phyloP scores from a whole-genome alignment of 2,888 invertebrate species.

The Pocota personata region DNA sequence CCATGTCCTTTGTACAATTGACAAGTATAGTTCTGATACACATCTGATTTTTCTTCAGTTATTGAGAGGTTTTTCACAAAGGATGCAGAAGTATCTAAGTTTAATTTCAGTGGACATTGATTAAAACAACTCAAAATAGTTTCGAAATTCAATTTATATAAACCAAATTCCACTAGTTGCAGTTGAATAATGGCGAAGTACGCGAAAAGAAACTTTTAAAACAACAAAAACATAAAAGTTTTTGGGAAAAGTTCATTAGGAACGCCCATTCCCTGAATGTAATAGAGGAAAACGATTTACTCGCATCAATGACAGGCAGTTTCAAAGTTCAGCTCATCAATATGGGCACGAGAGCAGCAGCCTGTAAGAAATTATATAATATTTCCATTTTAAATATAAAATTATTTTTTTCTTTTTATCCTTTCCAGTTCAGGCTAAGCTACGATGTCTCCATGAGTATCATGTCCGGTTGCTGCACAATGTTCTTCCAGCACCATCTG shows the following conservation, averaged over 20 bases:
- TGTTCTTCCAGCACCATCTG: conserved; percentile 95
- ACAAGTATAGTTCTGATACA: conserved; percentile 66
- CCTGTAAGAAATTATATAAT: conserved; percentile 87
- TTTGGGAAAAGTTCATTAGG: conserved; percentile 22
- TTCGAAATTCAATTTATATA: neutral
- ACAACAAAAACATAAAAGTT: neutral
- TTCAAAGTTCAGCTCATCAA: conserved; percentile 89
- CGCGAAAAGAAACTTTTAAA: neutral
- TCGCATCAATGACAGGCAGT: conserved; percentile 85
- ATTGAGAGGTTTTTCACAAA: conserved; percentile 27
- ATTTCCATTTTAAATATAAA: conserved; percentile 30
- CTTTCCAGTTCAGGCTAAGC: conserved; percentile 96
- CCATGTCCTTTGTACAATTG: conserved; percentile 7
- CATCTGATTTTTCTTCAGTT: conserved; percentile 66
- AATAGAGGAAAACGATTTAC: conserved; percentile 9
- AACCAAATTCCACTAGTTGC: neutral
- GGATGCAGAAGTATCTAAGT: conserved; percentile 43
- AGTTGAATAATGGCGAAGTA: neutral
- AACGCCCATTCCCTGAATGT: conserved; percentile 57
- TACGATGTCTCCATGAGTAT: conserved; percentile 98
- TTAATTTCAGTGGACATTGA: neutral
- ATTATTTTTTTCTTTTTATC: neutral
- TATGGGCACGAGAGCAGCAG: conserved; percentile 97
- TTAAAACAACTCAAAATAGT: neutral
- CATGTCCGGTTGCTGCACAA: conserved; percentile 96